Base-by-base conservation (phyloP, 2,888 invertebrate genomes). In the Cyclophora punctaria region DNA sequence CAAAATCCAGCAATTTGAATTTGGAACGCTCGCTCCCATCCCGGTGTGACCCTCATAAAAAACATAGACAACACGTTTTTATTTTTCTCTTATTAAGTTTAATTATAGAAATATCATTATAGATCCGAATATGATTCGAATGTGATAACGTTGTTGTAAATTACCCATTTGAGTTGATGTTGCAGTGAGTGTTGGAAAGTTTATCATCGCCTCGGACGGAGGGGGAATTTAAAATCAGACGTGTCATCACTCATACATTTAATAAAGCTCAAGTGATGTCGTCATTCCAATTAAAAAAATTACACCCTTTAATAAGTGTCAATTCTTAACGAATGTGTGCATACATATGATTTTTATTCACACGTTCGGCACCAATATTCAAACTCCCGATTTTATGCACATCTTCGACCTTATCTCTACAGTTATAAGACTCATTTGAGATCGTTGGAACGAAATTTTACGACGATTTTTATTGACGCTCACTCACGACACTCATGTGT, bases 301-400 rank as follows among this genome's bases (percentile, higher is more conserved):
- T 84, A 86, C 83, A 80, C 80, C 81, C 78, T 73, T 86, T 87
- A 86, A 86, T 86, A 87, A 85, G 87, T 88, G 88, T 87, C 88
- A 88, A 86, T 87, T 85, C 83, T 81, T 86, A 88, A 88, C 85
- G 83, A 87, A 88, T 86, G 87, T 83, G 86, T 86, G 86, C 82
- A 80, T 83, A 83, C 81, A 80, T 75, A 84, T 84, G 86, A 88
- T 88, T 88, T 86, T 86, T 83, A 85, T 83, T 86, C 84, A 85
- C 87, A 85, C 87, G 80, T 85, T 69, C 78, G 78, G 75, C 74
- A 70, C 64, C 71, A 62, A 73, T 74, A 74, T 73, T 74, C 69
- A 66, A 66, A 66, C 61, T 59, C 55, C 52, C 51, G 50, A 45
- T 46, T 35, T 44, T 45, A 48, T 49, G 20, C 56, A 56, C 52